These are phyloP conservation scores for Thalpophila matura DNA, from an alignment of 2,888 invertebrate species.

Conservation along the genomic window DNA sequence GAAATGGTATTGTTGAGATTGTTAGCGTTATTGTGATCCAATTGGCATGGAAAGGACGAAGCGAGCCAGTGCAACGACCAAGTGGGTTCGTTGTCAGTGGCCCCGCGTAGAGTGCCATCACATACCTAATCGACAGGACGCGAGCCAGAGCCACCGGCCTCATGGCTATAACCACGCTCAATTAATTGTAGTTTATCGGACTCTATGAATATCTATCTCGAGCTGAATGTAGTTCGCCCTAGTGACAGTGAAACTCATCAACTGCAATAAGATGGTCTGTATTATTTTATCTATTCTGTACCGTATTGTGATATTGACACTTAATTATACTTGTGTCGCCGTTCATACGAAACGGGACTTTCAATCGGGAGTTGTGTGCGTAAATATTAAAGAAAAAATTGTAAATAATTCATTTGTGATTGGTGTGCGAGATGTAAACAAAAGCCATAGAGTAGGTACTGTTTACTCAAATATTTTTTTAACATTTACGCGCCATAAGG, in stretches of 20 bases:
- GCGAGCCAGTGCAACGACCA: slow-evolving; percentile 66
- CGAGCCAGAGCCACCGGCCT: slow-evolving; percentile 52
- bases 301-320: slow-evolving; percentile 3
- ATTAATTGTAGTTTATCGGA: slow-evolving; percentile 57
- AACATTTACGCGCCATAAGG: slow-evolving; percentile 6
- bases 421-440: slow-evolving; percentile 42
- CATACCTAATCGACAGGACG: slow-evolving; percentile 71
- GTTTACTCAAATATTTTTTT: slow-evolving; percentile 33
- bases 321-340: neutral
- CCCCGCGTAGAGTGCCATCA: slow-evolving; percentile 69
- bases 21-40: slow-evolving; percentile 68
- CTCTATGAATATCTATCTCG: slow-evolving; percentile 58
- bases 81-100: slow-evolving; percentile 58
- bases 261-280: slow-evolving; percentile 62
- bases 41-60: slow-evolving; percentile 70
- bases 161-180: slow-evolving; percentile 46
- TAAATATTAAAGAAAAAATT: slow-evolving; percentile 23
- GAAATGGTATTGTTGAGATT: slow-evolving; percentile 45
- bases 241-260: slow-evolving; percentile 65
- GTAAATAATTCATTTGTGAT: slow-evolving; percentile 17
- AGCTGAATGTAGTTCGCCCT: slow-evolving; percentile 45
- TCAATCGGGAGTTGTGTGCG: neutral
- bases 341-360: neutral
- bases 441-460: slow-evolving; percentile 5
- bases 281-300: slow-evolving; percentile 18